Percentiles rank a stretch among this genome's conserved stretches.
These are phyloP conservation scores for Gymnocephalus cernua DNA, from an alignment of 2,113 vertebrate species.

Conservation along the genomic window DNA sequence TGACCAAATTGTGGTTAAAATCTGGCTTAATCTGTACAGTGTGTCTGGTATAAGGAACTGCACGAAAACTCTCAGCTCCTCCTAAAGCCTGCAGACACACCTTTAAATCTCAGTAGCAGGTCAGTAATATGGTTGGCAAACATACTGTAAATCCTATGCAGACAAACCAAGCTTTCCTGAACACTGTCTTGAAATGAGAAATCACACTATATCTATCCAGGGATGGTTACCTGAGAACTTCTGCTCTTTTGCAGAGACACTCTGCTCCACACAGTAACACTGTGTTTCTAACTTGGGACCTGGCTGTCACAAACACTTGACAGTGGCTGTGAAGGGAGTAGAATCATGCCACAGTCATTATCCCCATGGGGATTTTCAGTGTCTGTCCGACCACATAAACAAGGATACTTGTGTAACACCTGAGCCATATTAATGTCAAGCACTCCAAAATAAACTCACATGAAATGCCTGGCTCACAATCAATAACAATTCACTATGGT, in stretches of 20 bases:
- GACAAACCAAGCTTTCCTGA: not conserved
- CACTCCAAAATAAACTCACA: conserved; percentile 3
- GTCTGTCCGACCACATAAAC: not conserved
- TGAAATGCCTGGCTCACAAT: not conserved
- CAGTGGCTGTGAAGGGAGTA: not conserved
- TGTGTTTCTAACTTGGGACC: conserved; percentile 24
- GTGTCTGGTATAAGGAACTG: not conserved
- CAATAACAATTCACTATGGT: not conserved
- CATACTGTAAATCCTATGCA: not conserved
- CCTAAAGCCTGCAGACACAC: not conserved
- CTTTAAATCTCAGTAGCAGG: not conserved
- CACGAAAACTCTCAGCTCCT: not conserved
- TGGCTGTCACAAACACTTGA: conserved; percentile 27
- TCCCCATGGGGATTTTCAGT: not conserved
- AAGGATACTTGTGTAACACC: not conserved
- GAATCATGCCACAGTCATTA: not conserved
- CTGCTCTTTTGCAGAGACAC: conserved; percentile 10
- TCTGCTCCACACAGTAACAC: conserved; percentile 14
- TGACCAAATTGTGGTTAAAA: not conserved
- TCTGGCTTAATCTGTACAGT: not conserved
- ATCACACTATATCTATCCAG: not conserved
- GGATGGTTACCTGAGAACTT: conserved; percentile 3
- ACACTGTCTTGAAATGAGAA: not conserved
- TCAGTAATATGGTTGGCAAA: not conserved
- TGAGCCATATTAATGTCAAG: not conserved